A percentile compares a stretch with the other conserved stretches of the same genome.
Evolutionary conservation across 2,113 vertebrate species (phyloP).

Genomic region (Oceanodroma tethys): DNA sequence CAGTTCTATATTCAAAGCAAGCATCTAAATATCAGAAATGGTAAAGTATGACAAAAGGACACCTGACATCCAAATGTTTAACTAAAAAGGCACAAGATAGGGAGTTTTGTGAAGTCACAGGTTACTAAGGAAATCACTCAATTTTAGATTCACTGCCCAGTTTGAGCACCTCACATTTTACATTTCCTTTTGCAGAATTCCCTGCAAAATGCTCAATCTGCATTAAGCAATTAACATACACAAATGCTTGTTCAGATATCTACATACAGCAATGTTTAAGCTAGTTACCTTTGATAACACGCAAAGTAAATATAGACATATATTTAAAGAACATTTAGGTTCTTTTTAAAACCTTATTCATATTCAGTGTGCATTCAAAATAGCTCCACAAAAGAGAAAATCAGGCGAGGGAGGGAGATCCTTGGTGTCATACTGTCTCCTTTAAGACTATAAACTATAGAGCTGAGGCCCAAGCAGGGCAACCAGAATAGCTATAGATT

Average conservation of each 20-base stretch:
- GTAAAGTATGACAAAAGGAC: slow-evolving; percentile 66
- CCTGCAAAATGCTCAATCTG: neutral
- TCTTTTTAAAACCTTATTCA: slow-evolving; percentile 8
- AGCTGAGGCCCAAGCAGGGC: slow-evolving; percentile 56
- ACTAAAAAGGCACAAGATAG: slow-evolving; percentile 59
- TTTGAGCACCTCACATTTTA: neutral
- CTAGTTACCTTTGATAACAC: neutral
- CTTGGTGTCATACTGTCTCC: neutral
- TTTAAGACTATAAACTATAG: neutral
- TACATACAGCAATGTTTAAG: neutral
- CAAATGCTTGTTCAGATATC: neutral
- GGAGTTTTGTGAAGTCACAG: slow-evolving; percentile 73
- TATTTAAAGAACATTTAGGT: neutral
- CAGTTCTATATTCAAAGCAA: slow-evolving; percentile 60
- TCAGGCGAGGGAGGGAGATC: neutral
- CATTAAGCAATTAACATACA: neutral
- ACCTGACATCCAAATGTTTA: slow-evolving; percentile 67
- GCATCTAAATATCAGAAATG: slow-evolving; percentile 70
- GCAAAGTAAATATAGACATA: neutral
- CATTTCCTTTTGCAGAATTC: neutral
- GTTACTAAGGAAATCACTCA: slow-evolving; percentile 74
- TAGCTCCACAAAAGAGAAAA: neutral
- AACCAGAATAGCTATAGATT: neutral
- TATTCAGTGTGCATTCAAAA: neutral
- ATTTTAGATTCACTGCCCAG: slow-evolving; percentile 48